Evolutionary conservation across 2,888 invertebrate species (phyloP).

Genomic region (Orchesella flavescens): DNA sequence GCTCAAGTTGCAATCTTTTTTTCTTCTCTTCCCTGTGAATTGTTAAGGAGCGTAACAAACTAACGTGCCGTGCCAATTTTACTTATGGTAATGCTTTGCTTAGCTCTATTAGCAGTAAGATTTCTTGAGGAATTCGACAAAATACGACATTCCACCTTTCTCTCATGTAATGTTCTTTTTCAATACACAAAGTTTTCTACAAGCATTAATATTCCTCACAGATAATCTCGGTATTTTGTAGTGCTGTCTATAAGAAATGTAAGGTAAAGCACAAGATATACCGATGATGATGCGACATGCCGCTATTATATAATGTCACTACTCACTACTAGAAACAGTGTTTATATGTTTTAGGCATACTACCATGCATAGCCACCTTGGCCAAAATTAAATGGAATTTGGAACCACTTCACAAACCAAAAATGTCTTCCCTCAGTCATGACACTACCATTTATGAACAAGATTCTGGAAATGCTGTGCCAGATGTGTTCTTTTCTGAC

Average conservation of each 20-base stretch:
- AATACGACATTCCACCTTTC: not conserved
- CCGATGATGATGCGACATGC: too few relatives aligned
- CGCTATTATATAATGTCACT: too few relatives aligned
- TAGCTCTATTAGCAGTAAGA: conserved; percentile 18
- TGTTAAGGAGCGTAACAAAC: not conserved
- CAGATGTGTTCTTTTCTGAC: too few relatives aligned
- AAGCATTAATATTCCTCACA: conserved; percentile 12
- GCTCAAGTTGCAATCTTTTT: not conserved
- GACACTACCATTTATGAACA: too few relatives aligned
- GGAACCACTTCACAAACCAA: not conserved
- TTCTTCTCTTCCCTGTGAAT: not conserved
- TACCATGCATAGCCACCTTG: too few relatives aligned
- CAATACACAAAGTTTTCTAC: not conserved
- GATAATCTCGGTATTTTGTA: not conserved
- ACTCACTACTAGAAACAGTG: too few relatives aligned
- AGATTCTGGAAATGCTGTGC: too few relatives aligned
- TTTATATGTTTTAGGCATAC: too few relatives aligned
- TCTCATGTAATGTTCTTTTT: not conserved
- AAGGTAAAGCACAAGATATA: too few relatives aligned
- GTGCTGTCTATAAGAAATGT: not conserved
- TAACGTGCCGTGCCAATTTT: conserved; percentile 23
- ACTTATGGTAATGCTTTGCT: not conserved
- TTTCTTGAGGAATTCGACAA: not conserved
- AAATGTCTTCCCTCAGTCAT: not conserved
- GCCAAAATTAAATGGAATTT: not conserved